A percentile compares a stretch with the other conserved stretches of the same genome.
Conservation (phyloP, 2,797 vertebrate species). For the Takifugu ocellatus region DNA sequence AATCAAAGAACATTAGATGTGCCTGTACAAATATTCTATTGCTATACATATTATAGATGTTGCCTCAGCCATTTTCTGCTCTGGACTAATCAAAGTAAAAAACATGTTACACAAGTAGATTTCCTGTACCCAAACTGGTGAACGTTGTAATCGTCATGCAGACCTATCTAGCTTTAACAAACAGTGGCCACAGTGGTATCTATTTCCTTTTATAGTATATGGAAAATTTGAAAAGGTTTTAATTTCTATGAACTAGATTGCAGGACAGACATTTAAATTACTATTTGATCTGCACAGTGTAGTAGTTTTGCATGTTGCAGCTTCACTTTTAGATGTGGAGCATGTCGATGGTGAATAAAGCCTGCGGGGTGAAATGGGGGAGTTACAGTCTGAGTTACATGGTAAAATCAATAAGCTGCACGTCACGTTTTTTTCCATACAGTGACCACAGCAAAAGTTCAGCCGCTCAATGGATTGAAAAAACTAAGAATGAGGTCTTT, state of each 20-base stretch:
- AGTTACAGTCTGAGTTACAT: conserved; percentile 44
- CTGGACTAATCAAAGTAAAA: too few species aligned
- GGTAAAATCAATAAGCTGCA: conserved; percentile 64
- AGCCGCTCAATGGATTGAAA: neutral
- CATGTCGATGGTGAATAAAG: conserved; percentile 30
- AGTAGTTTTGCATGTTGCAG: neutral
- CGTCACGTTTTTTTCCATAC: conserved; percentile 60
- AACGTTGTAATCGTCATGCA: too few species aligned
- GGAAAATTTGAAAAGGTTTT: neutral
- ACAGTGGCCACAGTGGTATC: neutral
- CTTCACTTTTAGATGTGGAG: conserved; percentile 25
- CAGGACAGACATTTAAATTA: neutral
- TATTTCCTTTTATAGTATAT: neutral
- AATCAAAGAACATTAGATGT: too few species aligned
- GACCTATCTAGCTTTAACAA: too few species aligned
- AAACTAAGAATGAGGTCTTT: neutral
- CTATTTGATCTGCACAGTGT: neutral
- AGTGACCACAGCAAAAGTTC: conserved; percentile 21
- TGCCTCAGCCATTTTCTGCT: too few species aligned
- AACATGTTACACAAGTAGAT: too few species aligned
- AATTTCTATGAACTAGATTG: neutral
- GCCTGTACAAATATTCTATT: too few species aligned
- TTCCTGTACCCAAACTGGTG: too few species aligned
- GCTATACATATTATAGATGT: too few species aligned
- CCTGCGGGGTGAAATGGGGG: conserved; percentile 22